phyloP scores from a whole-genome alignment of 2,113 vertebrate genomes.

The Trematomus loennbergii region DNA sequence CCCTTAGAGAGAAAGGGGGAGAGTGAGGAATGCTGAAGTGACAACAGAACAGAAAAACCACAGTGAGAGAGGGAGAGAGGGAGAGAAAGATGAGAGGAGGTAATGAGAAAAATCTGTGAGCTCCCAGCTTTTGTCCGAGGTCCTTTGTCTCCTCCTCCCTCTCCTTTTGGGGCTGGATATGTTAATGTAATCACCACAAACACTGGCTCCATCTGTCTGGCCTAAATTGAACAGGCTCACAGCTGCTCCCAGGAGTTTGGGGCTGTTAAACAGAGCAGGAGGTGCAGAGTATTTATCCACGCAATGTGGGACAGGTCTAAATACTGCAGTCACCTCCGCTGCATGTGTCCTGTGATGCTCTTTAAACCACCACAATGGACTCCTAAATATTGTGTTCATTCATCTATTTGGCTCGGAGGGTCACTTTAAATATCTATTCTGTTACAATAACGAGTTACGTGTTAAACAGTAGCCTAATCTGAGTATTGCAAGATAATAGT shows the following conservation, averaged over 20 bases:
- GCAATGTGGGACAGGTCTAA: conserved; percentile 13
- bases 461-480: too few relatives aligned
- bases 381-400: background rate
- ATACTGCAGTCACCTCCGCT: background rate
- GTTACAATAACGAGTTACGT: too few relatives aligned
- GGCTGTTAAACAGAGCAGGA: conserved; percentile 60
- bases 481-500: too few relatives aligned
- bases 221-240: conserved; percentile 79
- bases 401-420: background rate
- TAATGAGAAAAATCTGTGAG: conserved; percentile 59
- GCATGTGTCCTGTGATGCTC: background rate
- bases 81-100: conserved; percentile 19
- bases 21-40: background rate
- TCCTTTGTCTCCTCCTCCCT: conserved; percentile 50
- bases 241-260: conserved; percentile 68
- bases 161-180: conserved; percentile 67
- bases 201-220: conserved; percentile 80
- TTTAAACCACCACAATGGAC: background rate
- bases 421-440: too few relatives aligned
- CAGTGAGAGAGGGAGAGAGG: background rate
- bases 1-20: background rate
- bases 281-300: conserved; percentile 40
- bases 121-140: conserved; percentile 58
- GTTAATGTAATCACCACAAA: conserved; percentile 81
- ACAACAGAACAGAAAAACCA: conserved; percentile 21